Percentiles rank a stretch among this genome's conserved stretches.
phyloP scores from a whole-genome alignment of 2,113 vertebrate genomes.

The Benitochromis conjunctus region DNA sequence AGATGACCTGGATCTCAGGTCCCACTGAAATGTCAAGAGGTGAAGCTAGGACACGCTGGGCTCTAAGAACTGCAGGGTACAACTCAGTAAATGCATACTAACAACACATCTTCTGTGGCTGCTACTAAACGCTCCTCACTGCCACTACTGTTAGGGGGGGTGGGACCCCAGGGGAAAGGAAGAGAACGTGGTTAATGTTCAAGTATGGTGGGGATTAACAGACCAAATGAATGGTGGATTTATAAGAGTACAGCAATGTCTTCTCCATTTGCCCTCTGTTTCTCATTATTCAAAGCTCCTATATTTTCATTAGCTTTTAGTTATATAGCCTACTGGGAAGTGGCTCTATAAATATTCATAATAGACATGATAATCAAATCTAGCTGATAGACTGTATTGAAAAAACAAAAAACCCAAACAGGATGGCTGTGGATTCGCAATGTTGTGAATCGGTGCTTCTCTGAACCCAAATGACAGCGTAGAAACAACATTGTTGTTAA shows the following conservation, averaged over 20 bases:
- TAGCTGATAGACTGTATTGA: constrained; percentile 5
- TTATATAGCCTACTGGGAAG: not conserved
- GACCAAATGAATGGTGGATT: not conserved
- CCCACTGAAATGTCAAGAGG: constrained; percentile 70
- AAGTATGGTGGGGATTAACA: not conserved
- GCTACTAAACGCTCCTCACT: constrained; percentile 32
- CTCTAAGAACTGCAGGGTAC: constrained; percentile 2
- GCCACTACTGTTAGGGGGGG: not conserved
- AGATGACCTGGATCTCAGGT: constrained; percentile 58
- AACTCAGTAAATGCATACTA: constrained; percentile 57
- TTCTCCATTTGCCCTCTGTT: not conserved
- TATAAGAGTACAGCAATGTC: not conserved
- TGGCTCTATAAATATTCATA: constrained; percentile 37
- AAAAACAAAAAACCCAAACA: not conserved
- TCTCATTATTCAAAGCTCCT: not conserved
- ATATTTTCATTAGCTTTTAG: constrained; percentile 2
- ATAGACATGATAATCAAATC: constrained; percentile 35
- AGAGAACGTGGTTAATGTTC: constrained; percentile 15
- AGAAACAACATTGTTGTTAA: constrained; percentile 28
- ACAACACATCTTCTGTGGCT: constrained; percentile 51
- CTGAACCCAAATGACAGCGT: not conserved
- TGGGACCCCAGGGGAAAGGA: not conserved
- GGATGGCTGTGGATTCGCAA: not conserved
- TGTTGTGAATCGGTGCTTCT: not conserved
- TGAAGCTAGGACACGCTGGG: constrained; percentile 42